Percentiles rank a stretch among this genome's conserved stretches.
Evolutionary conservation across 2,888 invertebrate genomes (phyloP).

Genomic region (Sarcophaga subvicina): DNA sequence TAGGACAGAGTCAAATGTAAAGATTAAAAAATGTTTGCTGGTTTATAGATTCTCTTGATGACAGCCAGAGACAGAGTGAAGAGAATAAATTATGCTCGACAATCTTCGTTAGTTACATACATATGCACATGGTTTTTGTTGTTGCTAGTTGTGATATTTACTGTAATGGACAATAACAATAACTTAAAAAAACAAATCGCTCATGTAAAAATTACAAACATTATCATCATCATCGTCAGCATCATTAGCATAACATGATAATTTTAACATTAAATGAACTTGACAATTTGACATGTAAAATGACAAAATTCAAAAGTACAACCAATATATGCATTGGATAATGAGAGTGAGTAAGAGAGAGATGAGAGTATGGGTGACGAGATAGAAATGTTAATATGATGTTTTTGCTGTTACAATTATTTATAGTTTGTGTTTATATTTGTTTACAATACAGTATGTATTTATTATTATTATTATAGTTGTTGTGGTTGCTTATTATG

Average conservation of each 20-base stretch:
- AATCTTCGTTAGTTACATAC: too few species aligned
- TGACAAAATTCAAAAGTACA: background rate
- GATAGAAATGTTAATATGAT: too few species aligned
- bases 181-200: background rate
- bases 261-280: conserved; percentile 24
- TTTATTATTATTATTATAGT: too few species aligned
- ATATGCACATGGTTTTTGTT: background rate
- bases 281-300: conserved; percentile 5
- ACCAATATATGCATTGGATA: background rate
- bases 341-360: too few species aligned
- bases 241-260: conserved; percentile 17
- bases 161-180: background rate
- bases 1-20: too few species aligned
- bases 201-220: conserved; percentile 1
- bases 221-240: background rate
- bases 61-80: too few species aligned
- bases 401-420: too few species aligned
- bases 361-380: background rate
- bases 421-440: too few species aligned
- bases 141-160: background rate
- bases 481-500: background rate
- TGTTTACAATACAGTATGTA: too few species aligned
- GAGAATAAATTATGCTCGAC: too few species aligned
- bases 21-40: too few species aligned
- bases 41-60: too few species aligned